phyloP scores from a whole-genome alignment of 2,113 vertebrate genomes.

The Arothron firmamentum region DNA sequence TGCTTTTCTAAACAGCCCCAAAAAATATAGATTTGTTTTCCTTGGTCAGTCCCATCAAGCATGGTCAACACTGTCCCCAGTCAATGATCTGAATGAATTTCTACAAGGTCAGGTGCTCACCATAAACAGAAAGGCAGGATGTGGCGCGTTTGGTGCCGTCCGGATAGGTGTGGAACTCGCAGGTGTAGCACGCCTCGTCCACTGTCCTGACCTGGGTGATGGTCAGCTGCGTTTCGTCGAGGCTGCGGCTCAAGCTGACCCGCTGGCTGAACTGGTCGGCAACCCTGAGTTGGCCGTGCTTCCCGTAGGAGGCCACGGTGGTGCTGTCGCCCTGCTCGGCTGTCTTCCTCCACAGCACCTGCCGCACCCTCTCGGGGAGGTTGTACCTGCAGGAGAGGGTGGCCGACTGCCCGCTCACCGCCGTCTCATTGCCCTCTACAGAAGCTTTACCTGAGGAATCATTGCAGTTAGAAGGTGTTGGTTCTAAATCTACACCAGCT shows the following conservation, averaged over 20 bases:
- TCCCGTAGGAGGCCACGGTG: slow-evolving; percentile 58
- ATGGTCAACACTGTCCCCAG: background rate
- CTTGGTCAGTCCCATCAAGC: background rate
- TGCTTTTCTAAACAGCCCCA: too few relatives aligned
- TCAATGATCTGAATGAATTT: too few relatives aligned
- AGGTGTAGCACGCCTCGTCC: slow-evolving; percentile 78
- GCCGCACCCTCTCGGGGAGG: slow-evolving; percentile 52
- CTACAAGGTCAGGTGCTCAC: slow-evolving; percentile 39
- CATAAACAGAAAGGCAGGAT: slow-evolving; percentile 71
- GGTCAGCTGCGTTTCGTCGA: slow-evolving; percentile 58
- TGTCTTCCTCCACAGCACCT: slow-evolving; percentile 76
- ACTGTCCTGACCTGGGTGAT: slow-evolving; percentile 55
- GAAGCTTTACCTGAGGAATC: slow-evolving; percentile 54
- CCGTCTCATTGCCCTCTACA: slow-evolving; percentile 61
- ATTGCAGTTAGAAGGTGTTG: background rate
- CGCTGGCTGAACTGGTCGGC: slow-evolving; percentile 35
- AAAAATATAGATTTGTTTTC: too few relatives aligned
- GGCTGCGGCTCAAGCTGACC: slow-evolving; percentile 49
- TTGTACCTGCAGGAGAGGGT: slow-evolving; percentile 67
- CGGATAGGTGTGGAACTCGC: slow-evolving; percentile 74
- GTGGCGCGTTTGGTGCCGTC: slow-evolving; percentile 54
- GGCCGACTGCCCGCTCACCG: slow-evolving; percentile 42
- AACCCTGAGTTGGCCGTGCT: background rate
- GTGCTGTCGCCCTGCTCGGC: slow-evolving; percentile 61
- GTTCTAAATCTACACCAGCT: too few relatives aligned